Evolutionary conservation across 2,113 vertebrate genomes (phyloP), one percentile per base, ranked within the genome.

Genomic region (Alethe castanea): DNA sequence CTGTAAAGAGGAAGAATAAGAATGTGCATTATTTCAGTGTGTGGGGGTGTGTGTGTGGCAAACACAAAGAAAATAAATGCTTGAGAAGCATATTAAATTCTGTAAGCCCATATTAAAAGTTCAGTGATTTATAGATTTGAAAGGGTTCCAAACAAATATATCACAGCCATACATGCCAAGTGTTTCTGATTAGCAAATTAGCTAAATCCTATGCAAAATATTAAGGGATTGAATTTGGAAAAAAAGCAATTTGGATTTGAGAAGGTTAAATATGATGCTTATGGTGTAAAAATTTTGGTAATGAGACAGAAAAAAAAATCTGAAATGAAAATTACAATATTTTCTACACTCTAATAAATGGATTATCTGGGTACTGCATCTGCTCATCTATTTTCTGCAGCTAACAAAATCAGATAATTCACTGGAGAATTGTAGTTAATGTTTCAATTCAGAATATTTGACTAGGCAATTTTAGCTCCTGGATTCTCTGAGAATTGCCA

Each of bases 371-470:
- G 8, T 81, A 50, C 33, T 42, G 5, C 65, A 26, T 90, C 24
- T 85, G 36, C 44, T 96, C 31, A 57, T 69, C 31, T 69, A 12
- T 61, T 83, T 93, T 88, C 15, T 42, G 12, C 25, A 22, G 23
- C 62, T 77, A 65, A 62, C 8, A 90, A 82, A 86, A 73, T 33
- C 4, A 23, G 19, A 81, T 20, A 61, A 83, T 66, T 94, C 71
- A 54, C 60, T 50, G 52, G 59, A 83, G 88, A 93, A 74, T 54
- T 93, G 19, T 35, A 82, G 45, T 76, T 72, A 85, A 80, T 91
- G 90, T 73, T 93, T 86, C 35, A 66, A 81, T 57, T 90, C 23
- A 70, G 44, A 93, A 70, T 96, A 88, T 88, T 93, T 86, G 71
- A 86, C 20, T 90, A 92, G 6, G 6, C 35, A 90, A 36, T 66